Conservation (phyloP, 2,797 vertebrate genomes). For the Typhlichthys eigenmanni region DNA sequence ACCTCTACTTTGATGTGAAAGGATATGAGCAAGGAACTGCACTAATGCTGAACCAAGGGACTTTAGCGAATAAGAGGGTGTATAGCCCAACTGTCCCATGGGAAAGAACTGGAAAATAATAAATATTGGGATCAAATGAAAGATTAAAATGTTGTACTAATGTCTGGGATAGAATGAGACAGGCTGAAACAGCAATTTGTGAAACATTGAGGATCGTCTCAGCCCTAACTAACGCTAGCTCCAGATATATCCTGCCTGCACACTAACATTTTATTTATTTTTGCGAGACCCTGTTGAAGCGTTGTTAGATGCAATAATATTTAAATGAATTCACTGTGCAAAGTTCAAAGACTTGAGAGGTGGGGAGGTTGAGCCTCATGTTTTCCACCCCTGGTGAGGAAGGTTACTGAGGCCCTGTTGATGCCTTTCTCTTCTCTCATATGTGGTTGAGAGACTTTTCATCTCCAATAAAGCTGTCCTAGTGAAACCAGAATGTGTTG, state of each 20-base stretch:
- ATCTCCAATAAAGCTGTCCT: not conserved
- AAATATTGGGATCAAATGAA: constrained; percentile 37
- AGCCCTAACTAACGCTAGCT: constrained; percentile 23
- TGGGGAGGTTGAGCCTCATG: constrained; percentile 1
- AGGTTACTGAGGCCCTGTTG: not conserved
- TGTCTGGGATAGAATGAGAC: constrained; percentile 21
- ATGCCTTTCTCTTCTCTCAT: not conserved
- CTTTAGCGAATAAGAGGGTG: not conserved
- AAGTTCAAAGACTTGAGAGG: constrained; percentile 26
- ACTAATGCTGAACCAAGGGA: constrained; percentile 16
- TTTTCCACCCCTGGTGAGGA: constrained; percentile 12
- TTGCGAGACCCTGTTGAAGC: not conserved
- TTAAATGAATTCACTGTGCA: constrained; percentile 25
- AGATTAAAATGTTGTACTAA: constrained; percentile 44
- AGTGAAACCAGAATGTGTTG: not conserved
- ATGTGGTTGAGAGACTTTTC: not conserved
- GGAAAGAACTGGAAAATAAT: constrained; percentile 35
- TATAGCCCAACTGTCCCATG: constrained; percentile 3
- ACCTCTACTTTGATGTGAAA: constrained; percentile 33
- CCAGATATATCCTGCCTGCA: too few relatives aligned
- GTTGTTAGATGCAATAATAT: constrained; percentile 29
- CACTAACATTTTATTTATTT: not conserved
- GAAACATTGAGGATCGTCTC: constrained; percentile 14
- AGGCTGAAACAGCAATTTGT: constrained; percentile 3
- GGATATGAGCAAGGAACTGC: constrained; percentile 11